phyloP scores from a whole-genome alignment of 2,888 invertebrate species.

The Drosophila dives region DNA sequence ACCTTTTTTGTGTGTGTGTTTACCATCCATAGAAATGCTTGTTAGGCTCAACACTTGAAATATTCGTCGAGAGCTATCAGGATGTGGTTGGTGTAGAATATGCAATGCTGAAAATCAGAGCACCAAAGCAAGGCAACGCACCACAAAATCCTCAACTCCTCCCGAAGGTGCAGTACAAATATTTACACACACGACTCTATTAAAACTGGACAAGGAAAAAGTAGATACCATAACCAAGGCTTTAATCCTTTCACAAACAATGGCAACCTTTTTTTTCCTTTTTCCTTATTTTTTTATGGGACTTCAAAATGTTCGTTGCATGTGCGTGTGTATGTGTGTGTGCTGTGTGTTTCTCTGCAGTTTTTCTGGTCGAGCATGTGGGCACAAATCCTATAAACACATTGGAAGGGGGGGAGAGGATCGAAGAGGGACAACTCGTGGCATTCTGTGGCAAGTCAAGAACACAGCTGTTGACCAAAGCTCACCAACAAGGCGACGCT shows the following conservation, averaged over 20 bases:
- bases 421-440: conserved; percentile 1
- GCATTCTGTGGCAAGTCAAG: conserved; percentile 52
- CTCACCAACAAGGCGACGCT: conserved; percentile 30
- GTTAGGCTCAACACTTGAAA: conserved; percentile 46
- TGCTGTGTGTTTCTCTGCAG: conserved; percentile 7
- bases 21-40: conserved; percentile 39
- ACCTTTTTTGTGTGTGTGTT: conserved; percentile 26
- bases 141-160: conserved; percentile 34
- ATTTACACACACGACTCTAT: conserved; percentile 60
- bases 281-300: background rate
- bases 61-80: conserved; percentile 31
- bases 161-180: conserved; percentile 32
- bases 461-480: conserved; percentile 60
- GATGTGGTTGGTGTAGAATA: conserved; percentile 31
- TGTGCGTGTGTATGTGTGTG: conserved; percentile 32
- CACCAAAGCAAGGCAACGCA: conserved; percentile 9
- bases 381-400: conserved; percentile 50
- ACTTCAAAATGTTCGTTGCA: conserved; percentile 26
- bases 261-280: conserved; percentile 28
- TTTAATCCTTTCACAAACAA: conserved; percentile 61
- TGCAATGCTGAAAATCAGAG: conserved; percentile 28
- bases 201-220: conserved; percentile 63
- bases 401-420: background rate
- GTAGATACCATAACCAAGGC: conserved; percentile 43
- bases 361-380: conserved; percentile 40